Base-by-base conservation (phyloP, 2,888 invertebrate species). In the Marronus borbonicus region DNA sequence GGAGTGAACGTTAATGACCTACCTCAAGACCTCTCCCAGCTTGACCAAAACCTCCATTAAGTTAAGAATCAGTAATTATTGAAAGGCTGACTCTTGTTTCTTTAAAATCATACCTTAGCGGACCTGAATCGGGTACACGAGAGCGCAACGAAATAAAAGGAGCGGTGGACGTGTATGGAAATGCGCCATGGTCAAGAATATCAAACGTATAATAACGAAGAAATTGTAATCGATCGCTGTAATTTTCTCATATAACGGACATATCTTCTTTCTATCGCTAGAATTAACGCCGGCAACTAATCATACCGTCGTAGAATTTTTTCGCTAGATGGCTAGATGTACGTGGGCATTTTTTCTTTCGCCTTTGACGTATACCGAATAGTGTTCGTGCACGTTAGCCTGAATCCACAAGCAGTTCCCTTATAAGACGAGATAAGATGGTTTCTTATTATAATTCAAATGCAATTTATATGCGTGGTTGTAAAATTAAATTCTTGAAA, bases 391-490 rank as follows among this genome's bases (percentile, higher is more conserved):
- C 44, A 66, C 3, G 39, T 10, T 55, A n/a, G 36, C 70, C 31
- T 36, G 31, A 36, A 55, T 55, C 70, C 58, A 36, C 17, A 20
- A 58, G 39, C 55, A 36, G 31, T 58, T 58, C 58, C 70, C 70
- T 36, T 50, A 36, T 55, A 36, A 58, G 36, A 1, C 31, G 36
- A 36, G 55, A 58, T 70, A 55, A 70, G 55, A 17, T 52, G 31
- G 28, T 17, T 39, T 20, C 70, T 70, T 70, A 70, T 70, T 70
- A 70, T 70, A 70, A 70, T 58, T 70, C 58, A 70, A 70, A 70
- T 70, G 55, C 55, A 70, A 70, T 70, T 70, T 70, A 70, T 70
- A 70, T 70, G 70, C 70, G 58, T 55, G 17, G 70, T 39, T 36
- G 55, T 39, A 20, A 55, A 58, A 55, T 70, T 70, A 70, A 58